Evolutionary conservation across 1,140 invertebrate genomes (phyloP).

Genomic region (Bradysia coprophila): DNA sequence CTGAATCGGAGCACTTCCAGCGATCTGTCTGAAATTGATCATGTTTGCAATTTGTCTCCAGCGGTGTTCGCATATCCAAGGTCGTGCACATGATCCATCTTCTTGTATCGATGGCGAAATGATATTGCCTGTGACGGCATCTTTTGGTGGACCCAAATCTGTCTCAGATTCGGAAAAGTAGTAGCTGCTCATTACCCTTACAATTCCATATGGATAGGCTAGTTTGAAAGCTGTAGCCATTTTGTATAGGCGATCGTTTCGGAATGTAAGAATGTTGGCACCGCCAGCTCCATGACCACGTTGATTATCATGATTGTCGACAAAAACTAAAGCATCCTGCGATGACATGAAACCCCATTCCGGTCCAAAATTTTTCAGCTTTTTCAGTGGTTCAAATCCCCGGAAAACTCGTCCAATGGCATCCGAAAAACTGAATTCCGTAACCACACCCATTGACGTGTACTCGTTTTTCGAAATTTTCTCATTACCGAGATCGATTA

Average conservation of each 20-base stretch:
- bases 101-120: slow-evolving; percentile 39
- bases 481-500: slow-evolving; percentile 50
- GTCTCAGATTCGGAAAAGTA: slow-evolving; percentile 30
- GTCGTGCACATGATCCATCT: slow-evolving; percentile 50
- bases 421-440: slow-evolving; percentile 41
- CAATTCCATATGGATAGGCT: slow-evolving; percentile 59
- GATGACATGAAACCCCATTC: slow-evolving; percentile 34
- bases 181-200: slow-evolving; percentile 64
- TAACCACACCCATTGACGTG: slow-evolving; percentile 36
- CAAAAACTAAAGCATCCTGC: slow-evolving; percentile 33
- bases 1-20: slow-evolving; percentile 27
- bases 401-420: slow-evolving; percentile 25
- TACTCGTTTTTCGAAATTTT: slow-evolving; percentile 18
- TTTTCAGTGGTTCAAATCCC: slow-evolving; percentile 22
- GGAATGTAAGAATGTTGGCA: slow-evolving; percentile 34
- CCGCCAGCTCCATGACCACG: slow-evolving; percentile 36
- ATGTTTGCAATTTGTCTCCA: slow-evolving; percentile 70
- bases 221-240: slow-evolving; percentile 67
- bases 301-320: slow-evolving; percentile 45
- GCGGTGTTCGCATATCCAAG: slow-evolving; percentile 80
- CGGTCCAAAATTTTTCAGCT: slow-evolving; percentile 30
- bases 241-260: slow-evolving; percentile 37
- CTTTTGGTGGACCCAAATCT: slow-evolving; percentile 38
- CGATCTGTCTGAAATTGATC: slow-evolving; percentile 53
- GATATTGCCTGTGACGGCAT: slow-evolving; percentile 38